Percentiles rank a stretch among this genome's conserved stretches.
These are phyloP conservation scores for Fopius arisanus DNA, from an alignment of 1,140 invertebrate species.

Conservation along the genomic window DNA sequence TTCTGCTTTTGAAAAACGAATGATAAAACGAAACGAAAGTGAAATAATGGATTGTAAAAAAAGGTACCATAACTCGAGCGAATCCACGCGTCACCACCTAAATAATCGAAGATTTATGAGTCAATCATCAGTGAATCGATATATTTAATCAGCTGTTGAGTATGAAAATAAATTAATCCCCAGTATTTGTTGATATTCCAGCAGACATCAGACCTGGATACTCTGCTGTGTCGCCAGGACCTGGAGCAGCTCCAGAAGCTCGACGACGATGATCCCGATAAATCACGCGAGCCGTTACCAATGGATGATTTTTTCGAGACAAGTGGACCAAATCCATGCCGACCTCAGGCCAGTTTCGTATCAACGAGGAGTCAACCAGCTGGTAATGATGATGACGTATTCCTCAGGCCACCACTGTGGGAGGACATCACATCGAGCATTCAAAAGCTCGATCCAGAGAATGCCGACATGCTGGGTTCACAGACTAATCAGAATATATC, in stretches of 20 bases:
- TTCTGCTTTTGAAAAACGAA: constrained; percentile 2
- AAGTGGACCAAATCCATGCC: constrained; percentile 38
- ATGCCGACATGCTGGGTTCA: constrained; percentile 82
- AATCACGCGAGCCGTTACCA: constrained; percentile 63
- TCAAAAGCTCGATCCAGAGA: constrained; percentile 86
- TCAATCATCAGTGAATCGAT: too few relatives aligned
- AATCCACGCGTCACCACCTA: neutral
- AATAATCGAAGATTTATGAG: too few relatives aligned
- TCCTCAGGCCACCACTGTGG: constrained; percentile 83
- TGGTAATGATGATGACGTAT: constrained; percentile 78
- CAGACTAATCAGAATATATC: constrained; percentile 53
- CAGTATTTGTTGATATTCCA: constrained; percentile 41
- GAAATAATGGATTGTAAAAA: neutral
- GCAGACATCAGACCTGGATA: constrained; percentile 71
- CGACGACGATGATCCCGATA: constrained; percentile 65
- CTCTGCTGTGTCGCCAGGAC: constrained; percentile 69
- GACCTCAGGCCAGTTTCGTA: constrained; percentile 66
- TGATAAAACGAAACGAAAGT: neutral
- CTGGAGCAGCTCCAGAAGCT: constrained; percentile 66
- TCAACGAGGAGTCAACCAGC: constrained; percentile 63
- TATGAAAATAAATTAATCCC: too few relatives aligned
- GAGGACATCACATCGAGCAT: constrained; percentile 89
- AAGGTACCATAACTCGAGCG: neutral
- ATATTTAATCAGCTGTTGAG: too few relatives aligned
- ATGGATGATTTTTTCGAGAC: constrained; percentile 38